These are phyloP conservation scores for Neoarius graeffei DNA, from an alignment of 2,113 vertebrate species.

Conservation along the genomic window DNA sequence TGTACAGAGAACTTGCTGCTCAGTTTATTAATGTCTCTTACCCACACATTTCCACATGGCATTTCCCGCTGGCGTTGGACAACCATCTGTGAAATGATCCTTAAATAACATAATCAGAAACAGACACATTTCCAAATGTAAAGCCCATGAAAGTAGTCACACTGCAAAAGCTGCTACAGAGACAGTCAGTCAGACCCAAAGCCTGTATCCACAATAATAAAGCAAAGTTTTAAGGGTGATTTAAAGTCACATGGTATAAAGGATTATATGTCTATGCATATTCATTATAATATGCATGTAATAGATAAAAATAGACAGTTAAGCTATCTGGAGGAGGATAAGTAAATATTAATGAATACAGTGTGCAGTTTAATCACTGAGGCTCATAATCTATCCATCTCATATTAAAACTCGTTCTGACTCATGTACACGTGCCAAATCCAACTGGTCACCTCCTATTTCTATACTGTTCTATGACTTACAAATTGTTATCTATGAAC, in stretches of 20 bases:
- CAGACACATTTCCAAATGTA: background rate
- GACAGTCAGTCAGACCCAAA: conserved; percentile 14
- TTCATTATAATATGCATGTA: conserved; percentile 23
- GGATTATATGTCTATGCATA: conserved; percentile 27
- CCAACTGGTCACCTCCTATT: background rate
- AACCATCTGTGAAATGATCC: conserved; percentile 6
- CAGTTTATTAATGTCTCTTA: background rate
- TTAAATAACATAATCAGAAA: conserved; percentile 9
- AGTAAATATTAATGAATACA: background rate
- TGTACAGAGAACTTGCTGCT: background rate
- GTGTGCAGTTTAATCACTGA: background rate
- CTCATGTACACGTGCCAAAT: conserved; percentile 2
- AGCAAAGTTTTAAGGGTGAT: background rate
- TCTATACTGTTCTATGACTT: background rate
- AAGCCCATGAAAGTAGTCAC: background rate
- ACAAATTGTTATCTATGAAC: background rate
- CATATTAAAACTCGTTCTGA: background rate
- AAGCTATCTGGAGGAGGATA: background rate
- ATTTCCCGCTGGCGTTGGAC: background rate
- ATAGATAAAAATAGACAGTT: conserved; percentile 7
- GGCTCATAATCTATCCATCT: background rate
- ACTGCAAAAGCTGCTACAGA: background rate
- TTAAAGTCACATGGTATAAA: background rate
- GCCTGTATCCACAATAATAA: background rate
- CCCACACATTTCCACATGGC: background rate